These are phyloP conservation scores for Catharus minimus DNA, from an alignment of 2,113 vertebrate species.

Conservation along the genomic window DNA sequence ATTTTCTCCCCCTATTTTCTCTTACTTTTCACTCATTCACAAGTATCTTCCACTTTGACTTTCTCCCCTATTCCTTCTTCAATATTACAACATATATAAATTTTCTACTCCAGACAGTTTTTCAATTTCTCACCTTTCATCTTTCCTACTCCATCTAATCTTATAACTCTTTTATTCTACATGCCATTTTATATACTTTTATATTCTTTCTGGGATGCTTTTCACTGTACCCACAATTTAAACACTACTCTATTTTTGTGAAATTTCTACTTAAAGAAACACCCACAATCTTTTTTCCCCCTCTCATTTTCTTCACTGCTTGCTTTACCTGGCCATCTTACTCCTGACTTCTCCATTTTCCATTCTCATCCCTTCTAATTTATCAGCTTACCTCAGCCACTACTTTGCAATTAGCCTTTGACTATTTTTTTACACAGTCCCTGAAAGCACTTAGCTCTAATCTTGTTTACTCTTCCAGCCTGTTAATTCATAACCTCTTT, in stretches of 20 bases:
- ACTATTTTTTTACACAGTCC: slow-evolving; percentile 31
- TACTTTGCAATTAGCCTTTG: slow-evolving; percentile 52
- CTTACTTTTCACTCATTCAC: background rate
- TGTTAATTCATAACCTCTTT: slow-evolving; percentile 50
- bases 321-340: background rate
- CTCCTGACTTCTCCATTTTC: slow-evolving; percentile 20
- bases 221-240: background rate
- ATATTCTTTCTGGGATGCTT: slow-evolving; percentile 11
- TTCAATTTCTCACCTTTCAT: slow-evolving; percentile 16
- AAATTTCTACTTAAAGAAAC: slow-evolving; percentile 36
- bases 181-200: background rate
- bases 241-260: background rate
- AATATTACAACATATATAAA: background rate
- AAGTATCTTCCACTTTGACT: background rate
- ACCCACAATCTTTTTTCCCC: background rate
- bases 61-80: background rate
- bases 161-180: background rate
- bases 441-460: slow-evolving; percentile 36
- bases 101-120: background rate
- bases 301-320: slow-evolving; percentile 18
- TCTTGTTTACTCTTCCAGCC: slow-evolving; percentile 32
- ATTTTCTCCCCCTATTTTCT: background rate
- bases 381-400: slow-evolving; percentile 5
- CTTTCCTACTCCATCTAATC: background rate
- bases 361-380: slow-evolving; percentile 10